These are phyloP conservation scores for Trichomalopsis sarcophagae DNA, from an alignment of 1,140 invertebrate species.

Conservation along the genomic window DNA sequence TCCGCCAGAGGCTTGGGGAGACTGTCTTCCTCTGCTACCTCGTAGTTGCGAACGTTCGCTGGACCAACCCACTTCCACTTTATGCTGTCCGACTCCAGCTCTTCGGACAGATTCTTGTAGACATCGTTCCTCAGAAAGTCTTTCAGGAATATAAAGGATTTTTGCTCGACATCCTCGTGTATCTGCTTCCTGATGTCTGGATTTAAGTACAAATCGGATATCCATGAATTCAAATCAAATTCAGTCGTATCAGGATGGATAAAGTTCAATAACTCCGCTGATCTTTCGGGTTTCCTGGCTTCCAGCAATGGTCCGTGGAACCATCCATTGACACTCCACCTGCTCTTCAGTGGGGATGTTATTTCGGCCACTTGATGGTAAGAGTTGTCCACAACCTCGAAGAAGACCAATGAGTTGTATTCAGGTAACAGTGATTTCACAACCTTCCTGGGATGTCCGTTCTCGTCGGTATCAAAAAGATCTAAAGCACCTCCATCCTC, in stretches of 20 bases:
- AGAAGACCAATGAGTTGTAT: slow-evolving; percentile 84
- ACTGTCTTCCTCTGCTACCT: slow-evolving; percentile 73
- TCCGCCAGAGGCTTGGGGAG: slow-evolving; percentile 70
- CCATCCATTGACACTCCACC: slow-evolving; percentile 85
- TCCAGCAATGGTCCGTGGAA: slow-evolving; percentile 78
- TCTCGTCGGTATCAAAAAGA: slow-evolving; percentile 78
- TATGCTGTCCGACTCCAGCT: slow-evolving; percentile 72
- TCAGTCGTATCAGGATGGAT: slow-evolving; percentile 57
- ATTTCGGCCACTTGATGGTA: slow-evolving; percentile 82
- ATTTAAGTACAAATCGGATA: slow-evolving; percentile 75
- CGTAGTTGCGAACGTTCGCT: slow-evolving; percentile 79
- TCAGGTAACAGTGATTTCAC: slow-evolving; percentile 77
- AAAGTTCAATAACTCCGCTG: slow-evolving; percentile 45
- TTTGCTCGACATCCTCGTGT: slow-evolving; percentile 76
- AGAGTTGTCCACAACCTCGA: slow-evolving; percentile 78
- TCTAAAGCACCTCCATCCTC: slow-evolving; percentile 81
- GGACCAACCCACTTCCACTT: slow-evolving; percentile 79
- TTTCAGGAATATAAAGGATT: slow-evolving; percentile 77
- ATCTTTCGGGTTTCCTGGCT: slow-evolving; percentile 43
- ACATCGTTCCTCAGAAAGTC: slow-evolving; percentile 75
- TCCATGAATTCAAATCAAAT: slow-evolving; percentile 69
- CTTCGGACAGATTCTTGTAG: slow-evolving; percentile 71
- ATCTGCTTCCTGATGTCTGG: slow-evolving; percentile 72
- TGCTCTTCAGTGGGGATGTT: slow-evolving; percentile 76
- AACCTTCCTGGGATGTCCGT: slow-evolving; percentile 75